Evolutionary conservation across 2,797 vertebrate species (phyloP).

Genomic region (Kryptolebias ocellatus): DNA sequence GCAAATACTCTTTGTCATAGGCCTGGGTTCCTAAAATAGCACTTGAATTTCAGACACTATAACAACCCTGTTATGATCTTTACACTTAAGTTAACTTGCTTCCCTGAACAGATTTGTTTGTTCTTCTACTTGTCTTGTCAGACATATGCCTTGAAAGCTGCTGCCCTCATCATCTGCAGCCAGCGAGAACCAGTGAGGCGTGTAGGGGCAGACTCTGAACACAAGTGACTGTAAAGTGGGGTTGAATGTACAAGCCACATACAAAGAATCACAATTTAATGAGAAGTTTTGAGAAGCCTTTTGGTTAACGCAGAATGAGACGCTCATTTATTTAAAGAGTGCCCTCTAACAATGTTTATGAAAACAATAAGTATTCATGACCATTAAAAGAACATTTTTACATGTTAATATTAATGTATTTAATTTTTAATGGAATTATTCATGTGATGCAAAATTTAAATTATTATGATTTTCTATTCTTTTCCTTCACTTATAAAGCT

Average conservation of each 20-base stretch:
- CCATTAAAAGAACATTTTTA: no score
- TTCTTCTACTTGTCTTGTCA: slow-evolving; percentile 6
- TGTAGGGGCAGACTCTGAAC: slow-evolving; percentile 7
- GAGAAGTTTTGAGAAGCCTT: neutral
- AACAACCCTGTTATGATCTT: neutral
- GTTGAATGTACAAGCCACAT: neutral
- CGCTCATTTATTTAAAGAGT: no score
- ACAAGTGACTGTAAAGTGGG: slow-evolving; percentile 8
- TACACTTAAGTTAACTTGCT: slow-evolving; percentile 1
- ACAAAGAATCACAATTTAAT: slow-evolving; percentile 12
- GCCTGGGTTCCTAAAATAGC: no score
- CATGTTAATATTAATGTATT: no score
- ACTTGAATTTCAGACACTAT: no score
- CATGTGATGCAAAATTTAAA: no score
- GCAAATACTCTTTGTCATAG: no score
- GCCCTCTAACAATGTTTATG: no score
- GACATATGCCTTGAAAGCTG: slow-evolving; percentile 17
- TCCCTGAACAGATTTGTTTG: slow-evolving; percentile 4
- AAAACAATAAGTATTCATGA: no score
- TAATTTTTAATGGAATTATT: no score
- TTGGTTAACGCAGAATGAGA: neutral
- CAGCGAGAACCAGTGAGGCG: slow-evolving; percentile 11
- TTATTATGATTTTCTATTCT: no score
- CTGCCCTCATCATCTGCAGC: slow-evolving; percentile 2
- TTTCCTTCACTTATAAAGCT: no score